Evolutionary conservation across 1,140 invertebrate species (phyloP), one percentile per base, ranked within the genome.

Genomic region (Colletes latitarsis): DNA sequence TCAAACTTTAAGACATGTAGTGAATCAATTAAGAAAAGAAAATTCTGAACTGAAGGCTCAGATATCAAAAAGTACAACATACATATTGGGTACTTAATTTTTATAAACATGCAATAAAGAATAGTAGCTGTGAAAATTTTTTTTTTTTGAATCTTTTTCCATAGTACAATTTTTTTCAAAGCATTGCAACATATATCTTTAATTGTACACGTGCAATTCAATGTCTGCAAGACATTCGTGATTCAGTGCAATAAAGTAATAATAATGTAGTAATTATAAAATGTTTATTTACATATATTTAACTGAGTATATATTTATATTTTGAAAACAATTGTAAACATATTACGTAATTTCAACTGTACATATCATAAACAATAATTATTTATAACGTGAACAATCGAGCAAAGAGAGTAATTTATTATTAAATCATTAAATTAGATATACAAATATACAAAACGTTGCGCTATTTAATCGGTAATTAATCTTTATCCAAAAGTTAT

Each of bases 21-120:
- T 92, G 78, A 93, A 93, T 85, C 94, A 95, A 80, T 86, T 95
- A 5, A 94, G 93, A 87, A 92, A 93, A 57, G 94, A 95, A 83
- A 95, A 95, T 87, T 85, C 91, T 41, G 84, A 95, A 66, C 86
- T 95, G 39, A 92, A 94, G 79, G 87, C 90, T 43, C 92, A 94
- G 64, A 82, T 95, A 19, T 90, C 93, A 15, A 76, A 85, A 60
- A 62, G 12, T 43, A 3, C 57, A 3, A 10, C 21, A 6, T 78
- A 62, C 52, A 63, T 77, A 71, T 60, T 82, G 14, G 75, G 71
- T 68, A 68, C 75, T 43, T 85, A 82, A 58, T 72, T 52, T 21
- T 53, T 15, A 14, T 17, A 2, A 19, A 49, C n/a, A 52, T 72
- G 21, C 19, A 66, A 60, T 81, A 58, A 39, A 71, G 41, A 57